phyloP scores from a whole-genome alignment of 64 coral and sea anemone genomes.

The Montipora foliosa region DNA sequence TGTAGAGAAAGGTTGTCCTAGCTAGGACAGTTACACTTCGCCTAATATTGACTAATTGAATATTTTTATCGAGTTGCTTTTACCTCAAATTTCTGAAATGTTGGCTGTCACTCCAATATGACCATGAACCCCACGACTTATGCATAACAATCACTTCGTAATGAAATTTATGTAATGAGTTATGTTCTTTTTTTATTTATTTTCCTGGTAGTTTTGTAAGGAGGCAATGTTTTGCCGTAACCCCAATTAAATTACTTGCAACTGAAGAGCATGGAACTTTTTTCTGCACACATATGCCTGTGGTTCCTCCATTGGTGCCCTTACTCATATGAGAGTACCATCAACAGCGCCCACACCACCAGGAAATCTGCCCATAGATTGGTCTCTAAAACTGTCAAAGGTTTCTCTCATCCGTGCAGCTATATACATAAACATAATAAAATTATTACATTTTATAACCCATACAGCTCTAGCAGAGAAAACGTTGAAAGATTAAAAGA shows the following conservation, averaged over 20 bases:
- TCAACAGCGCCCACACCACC: background rate
- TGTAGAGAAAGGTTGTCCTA: background rate
- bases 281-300: background rate
- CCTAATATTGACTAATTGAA: background rate
- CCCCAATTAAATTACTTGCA: background rate
- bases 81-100: background rate
- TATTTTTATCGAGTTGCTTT: background rate
- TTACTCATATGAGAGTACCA: background rate
- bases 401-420: background rate
- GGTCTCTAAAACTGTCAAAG: background rate
- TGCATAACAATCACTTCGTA: background rate
- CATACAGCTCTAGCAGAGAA: background rate
- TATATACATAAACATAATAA: background rate
- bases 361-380: background rate
- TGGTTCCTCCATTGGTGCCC: background rate
- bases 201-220: background rate
- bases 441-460: background rate
- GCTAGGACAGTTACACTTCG: background rate
- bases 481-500: no score
- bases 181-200: background rate
- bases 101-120: background rate
- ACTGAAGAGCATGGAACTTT: background rate
- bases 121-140: background rate
- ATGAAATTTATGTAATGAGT: background rate
- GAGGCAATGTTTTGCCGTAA: background rate